Evolutionary conservation across 2,797 vertebrate species (phyloP).

Genomic region (Melanotaenia trifasciata): DNA sequence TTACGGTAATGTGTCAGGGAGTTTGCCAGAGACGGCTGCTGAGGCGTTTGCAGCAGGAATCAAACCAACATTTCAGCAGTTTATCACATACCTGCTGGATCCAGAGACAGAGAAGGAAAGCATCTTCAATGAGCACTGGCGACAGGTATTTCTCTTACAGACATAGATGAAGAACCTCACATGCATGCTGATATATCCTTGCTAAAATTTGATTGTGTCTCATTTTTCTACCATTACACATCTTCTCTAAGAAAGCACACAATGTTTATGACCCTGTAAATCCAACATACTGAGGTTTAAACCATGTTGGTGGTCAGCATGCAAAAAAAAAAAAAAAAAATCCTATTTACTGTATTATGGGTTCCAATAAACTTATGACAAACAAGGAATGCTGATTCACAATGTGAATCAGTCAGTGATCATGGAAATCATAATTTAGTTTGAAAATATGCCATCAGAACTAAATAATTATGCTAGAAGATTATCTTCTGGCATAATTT

Average conservation of each 20-base stretch:
- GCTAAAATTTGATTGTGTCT: background rate
- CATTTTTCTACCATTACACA: background rate
- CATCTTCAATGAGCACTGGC: conserved; percentile 95
- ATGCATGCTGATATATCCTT: background rate
- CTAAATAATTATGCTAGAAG: background rate
- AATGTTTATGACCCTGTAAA: background rate
- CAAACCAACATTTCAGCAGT: conserved; percentile 89
- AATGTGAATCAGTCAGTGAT: background rate
- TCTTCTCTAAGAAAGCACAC: background rate
- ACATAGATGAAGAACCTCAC: background rate
- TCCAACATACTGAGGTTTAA: background rate
- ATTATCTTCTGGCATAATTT: no score
- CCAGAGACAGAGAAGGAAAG: conserved; percentile 85
- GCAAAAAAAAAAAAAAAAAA: background rate
- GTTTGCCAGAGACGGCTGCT: conserved; percentile 81
- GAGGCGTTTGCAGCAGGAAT: conserved; percentile 88
- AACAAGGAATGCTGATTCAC: background rate
- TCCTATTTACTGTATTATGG: no score
- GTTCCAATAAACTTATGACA: no score
- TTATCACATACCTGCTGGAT: conserved; percentile 93
- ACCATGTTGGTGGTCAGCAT: background rate
- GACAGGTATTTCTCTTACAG: conserved; percentile 77
- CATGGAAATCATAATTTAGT: background rate
- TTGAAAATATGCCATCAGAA: background rate
- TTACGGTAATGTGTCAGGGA: conserved; percentile 84